Conservation (phyloP, 2,797 vertebrate genomes). For the Xenopus petersii region DNA sequence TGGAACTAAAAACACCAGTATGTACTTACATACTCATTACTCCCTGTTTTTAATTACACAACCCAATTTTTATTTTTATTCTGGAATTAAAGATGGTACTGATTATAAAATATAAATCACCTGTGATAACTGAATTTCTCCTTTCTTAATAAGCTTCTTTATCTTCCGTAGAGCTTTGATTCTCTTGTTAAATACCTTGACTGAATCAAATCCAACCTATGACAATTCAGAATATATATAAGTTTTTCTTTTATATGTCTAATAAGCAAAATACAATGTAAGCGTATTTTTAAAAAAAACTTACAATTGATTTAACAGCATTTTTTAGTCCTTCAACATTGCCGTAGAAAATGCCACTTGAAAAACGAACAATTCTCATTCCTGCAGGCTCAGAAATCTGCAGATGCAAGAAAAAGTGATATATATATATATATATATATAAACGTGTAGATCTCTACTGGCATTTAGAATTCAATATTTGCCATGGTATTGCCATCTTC, state of each 20-base stretch:
- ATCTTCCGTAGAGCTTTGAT: slow-evolving; percentile 79
- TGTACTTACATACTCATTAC: too few relatives aligned
- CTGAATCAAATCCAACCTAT: slow-evolving; percentile 82
- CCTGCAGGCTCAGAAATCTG: slow-evolving; percentile 73
- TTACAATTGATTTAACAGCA: slow-evolving; percentile 72
- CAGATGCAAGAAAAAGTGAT: slow-evolving; percentile 30
- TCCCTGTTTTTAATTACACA: too few relatives aligned
- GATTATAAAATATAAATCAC: slow-evolving; percentile 53
- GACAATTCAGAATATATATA: slow-evolving; percentile 16
- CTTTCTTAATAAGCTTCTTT: slow-evolving; percentile 77
- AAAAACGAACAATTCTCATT: slow-evolving; percentile 80
- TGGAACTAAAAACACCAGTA: too few relatives aligned
- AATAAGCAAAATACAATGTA: neutral
- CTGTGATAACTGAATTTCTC: slow-evolving; percentile 75
- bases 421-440: neutral
- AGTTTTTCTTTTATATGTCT: too few relatives aligned
- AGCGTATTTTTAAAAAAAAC: slow-evolving; percentile 42
- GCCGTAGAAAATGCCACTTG: slow-evolving; percentile 80
- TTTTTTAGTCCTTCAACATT: slow-evolving; percentile 80
- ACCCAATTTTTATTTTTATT: too few relatives aligned
- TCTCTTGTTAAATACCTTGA: slow-evolving; percentile 79
- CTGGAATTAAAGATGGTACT: too few relatives aligned
- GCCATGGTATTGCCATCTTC: too few relatives aligned
- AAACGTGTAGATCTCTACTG: too few relatives aligned
- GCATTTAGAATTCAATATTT: too few relatives aligned